Evolutionary conservation across 2,113 vertebrate genomes (phyloP).

Genomic region (Gambusia affinis): DNA sequence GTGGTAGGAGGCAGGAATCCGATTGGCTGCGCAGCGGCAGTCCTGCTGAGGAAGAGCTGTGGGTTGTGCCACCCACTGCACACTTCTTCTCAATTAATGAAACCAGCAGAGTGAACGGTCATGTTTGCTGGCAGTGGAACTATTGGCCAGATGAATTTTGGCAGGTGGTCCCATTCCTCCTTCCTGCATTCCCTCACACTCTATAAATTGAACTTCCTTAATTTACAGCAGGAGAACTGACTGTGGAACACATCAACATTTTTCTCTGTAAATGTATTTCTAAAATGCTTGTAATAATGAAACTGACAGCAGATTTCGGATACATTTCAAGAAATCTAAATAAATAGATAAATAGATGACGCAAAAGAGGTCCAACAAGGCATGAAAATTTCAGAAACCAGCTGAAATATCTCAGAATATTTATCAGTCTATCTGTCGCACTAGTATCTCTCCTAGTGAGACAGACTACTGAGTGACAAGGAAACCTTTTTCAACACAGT

Average conservation of each 20-base stretch:
- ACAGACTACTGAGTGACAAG: too few species aligned
- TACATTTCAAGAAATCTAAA: not conserved
- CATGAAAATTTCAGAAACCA: not conserved
- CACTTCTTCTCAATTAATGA: slow-evolving; percentile 62
- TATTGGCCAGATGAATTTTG: slow-evolving; percentile 60
- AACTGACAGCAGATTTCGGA: not conserved
- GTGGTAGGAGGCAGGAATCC: slow-evolving; percentile 34
- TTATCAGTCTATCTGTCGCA: not conserved
- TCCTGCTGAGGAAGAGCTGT: slow-evolving; percentile 28
- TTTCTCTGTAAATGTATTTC: not conserved
- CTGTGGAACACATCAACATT: not conserved
- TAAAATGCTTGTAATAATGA: not conserved
- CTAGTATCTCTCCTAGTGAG: not conserved
- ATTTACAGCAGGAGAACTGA: not conserved
- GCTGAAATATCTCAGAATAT: not conserved
- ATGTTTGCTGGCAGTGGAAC: slow-evolving; percentile 41
- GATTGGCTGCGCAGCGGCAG: slow-evolving; percentile 43
- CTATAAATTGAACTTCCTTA: not conserved
- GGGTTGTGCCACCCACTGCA: slow-evolving; percentile 36
- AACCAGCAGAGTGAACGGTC: slow-evolving; percentile 26
- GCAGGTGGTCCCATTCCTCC: slow-evolving; percentile 57
- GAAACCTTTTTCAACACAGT: not conserved
- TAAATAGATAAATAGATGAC: not conserved
- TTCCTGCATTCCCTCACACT: slow-evolving; percentile 21
- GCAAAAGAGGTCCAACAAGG: not conserved